phyloP scores from a whole-genome alignment of 2,113 vertebrate genomes.

The Chinchilla lanigera region DNA sequence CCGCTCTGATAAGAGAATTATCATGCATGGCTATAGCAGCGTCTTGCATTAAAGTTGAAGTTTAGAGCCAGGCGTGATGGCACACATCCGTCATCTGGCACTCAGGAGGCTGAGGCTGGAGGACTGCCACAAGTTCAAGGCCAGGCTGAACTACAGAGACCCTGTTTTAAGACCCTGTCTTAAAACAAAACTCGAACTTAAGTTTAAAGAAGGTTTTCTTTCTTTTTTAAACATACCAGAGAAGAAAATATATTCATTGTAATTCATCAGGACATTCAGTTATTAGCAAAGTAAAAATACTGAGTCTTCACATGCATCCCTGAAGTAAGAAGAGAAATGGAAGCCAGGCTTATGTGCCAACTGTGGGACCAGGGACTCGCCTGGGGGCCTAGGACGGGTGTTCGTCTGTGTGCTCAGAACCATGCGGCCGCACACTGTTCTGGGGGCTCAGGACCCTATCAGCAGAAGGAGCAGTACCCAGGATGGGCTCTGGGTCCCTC shows the following conservation, averaged over 20 bases:
- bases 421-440: neutral
- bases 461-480: neutral
- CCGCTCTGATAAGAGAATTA: neutral
- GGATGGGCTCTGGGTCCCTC: neutral
- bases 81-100: neutral
- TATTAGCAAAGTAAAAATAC: neutral
- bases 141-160: neutral
- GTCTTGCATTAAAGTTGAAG: neutral
- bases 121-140: neutral
- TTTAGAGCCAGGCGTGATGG: neutral
- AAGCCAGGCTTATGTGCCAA: neutral
- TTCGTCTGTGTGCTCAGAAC: neutral
- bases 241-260: neutral
- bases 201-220: neutral
- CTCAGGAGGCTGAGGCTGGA: neutral
- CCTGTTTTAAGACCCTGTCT: neutral
- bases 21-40: rapidly evolving
- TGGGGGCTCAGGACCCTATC: neutral
- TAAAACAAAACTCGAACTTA: neutral
- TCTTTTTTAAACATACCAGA: neutral
- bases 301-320: neutral
- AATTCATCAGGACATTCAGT: neutral
- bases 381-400: too few species aligned
- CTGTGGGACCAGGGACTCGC: neutral
- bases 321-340: neutral